These are phyloP conservation scores for Microctonus brassicae DNA, from an alignment of 2,888 invertebrate species.

Conservation along the genomic window DNA sequence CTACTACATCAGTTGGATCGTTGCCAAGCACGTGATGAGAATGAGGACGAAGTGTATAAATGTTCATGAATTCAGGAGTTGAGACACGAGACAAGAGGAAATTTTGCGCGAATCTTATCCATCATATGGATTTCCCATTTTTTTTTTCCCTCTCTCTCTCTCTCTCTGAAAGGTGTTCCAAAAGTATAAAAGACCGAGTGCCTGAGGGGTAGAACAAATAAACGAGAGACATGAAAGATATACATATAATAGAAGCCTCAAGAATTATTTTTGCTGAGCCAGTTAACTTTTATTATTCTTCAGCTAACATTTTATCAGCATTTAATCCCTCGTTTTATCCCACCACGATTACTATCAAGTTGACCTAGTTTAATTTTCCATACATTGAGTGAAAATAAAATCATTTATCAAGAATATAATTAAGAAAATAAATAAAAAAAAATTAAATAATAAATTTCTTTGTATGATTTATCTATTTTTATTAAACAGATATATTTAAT, in stretches of 20 bases:
- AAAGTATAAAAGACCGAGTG: no score
- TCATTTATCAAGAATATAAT: neutral
- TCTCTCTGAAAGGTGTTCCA: neutral
- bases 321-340: neutral
- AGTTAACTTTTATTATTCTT: neutral
- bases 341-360: slow-evolving; percentile 9
- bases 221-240: neutral
- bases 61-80: slow-evolving; percentile 28
- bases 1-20: slow-evolving; percentile 37
- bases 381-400: neutral
- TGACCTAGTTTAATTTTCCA: slow-evolving; percentile 7
- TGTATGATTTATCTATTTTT: no score
- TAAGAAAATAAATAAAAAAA: neutral
- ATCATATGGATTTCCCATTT: slow-evolving; percentile 10
- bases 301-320: neutral
- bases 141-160: neutral
- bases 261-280: slow-evolving; percentile 8
- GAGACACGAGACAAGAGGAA: slow-evolving; percentile 27
- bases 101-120: slow-evolving; percentile 25
- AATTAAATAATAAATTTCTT: neutral
- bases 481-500: no score
- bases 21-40: slow-evolving; percentile 53
- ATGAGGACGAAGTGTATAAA: slow-evolving; percentile 45
- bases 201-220: no score
- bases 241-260: neutral